Conservation (phyloP, 2,113 vertebrate species). For the Nymphicus hollandicus region DNA sequence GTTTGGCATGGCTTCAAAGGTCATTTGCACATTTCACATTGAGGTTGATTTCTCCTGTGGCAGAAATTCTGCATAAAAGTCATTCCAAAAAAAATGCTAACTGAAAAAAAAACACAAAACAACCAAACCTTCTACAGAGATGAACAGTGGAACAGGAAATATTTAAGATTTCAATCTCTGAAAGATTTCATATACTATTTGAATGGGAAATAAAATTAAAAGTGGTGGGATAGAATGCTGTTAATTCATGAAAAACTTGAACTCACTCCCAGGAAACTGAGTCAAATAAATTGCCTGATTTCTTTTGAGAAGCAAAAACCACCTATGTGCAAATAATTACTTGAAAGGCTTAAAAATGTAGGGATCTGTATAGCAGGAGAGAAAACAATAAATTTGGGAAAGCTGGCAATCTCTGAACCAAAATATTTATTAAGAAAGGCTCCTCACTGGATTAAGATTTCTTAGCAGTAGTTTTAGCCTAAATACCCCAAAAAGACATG, state of each 20-base stretch:
- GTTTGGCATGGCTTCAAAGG: background rate
- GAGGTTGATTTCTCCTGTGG: background rate
- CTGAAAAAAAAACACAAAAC: background rate
- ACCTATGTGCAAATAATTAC: background rate
- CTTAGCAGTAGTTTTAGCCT: background rate
- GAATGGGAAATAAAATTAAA: background rate
- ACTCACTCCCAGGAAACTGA: background rate
- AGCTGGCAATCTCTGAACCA: background rate
- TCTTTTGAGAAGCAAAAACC: background rate
- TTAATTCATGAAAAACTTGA: background rate
- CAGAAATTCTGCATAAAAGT: background rate
- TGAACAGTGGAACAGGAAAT: background rate
- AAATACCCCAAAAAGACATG: background rate
- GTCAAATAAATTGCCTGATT: background rate
- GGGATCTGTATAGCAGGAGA: background rate
- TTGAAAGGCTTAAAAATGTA: background rate
- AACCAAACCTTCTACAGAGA: background rate
- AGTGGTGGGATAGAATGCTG: background rate
- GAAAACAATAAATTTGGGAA: background rate
- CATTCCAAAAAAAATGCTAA: background rate
- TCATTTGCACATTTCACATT: background rate
- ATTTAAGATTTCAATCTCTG: background rate
- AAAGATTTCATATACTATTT: background rate
- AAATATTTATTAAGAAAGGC: background rate
- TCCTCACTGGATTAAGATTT: background rate